phyloP scores from a whole-genome alignment of 2,113 vertebrate genomes.

The Bubo bubo region DNA sequence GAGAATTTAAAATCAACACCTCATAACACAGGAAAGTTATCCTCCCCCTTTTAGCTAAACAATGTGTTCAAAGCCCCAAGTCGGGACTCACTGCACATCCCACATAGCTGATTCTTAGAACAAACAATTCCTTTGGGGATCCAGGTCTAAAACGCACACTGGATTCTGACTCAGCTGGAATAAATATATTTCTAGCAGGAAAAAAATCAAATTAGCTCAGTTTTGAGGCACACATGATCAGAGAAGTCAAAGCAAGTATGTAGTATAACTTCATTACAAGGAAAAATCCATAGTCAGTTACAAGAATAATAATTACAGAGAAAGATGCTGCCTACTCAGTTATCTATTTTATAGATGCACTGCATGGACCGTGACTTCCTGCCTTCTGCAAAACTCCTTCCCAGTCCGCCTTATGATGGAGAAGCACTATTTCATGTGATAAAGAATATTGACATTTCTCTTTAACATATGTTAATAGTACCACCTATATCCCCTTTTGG shows the following conservation, averaged over 20 bases:
- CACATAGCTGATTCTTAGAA: not conserved
- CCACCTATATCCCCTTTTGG: not conserved
- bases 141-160: not conserved
- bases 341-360: not conserved
- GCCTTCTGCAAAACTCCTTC: not conserved
- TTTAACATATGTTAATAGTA: not conserved
- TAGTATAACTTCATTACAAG: not conserved
- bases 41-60: not conserved
- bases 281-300: not conserved
- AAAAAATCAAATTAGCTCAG: not conserved
- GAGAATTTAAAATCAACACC: not conserved
- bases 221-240: not conserved
- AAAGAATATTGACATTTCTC: not conserved
- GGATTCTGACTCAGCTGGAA: not conserved
- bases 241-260: not conserved
- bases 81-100: not conserved
- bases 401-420: not conserved
- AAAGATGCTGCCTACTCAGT: not conserved
- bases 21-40: not conserved
- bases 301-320: not conserved
- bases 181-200: not conserved
- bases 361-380: fast-evolving
- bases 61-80: not conserved
- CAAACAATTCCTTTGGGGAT: not conserved
- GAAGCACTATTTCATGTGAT: not conserved